Conservation (phyloP, 2,797 vertebrate species). For the Mionectes olivaceus region DNA sequence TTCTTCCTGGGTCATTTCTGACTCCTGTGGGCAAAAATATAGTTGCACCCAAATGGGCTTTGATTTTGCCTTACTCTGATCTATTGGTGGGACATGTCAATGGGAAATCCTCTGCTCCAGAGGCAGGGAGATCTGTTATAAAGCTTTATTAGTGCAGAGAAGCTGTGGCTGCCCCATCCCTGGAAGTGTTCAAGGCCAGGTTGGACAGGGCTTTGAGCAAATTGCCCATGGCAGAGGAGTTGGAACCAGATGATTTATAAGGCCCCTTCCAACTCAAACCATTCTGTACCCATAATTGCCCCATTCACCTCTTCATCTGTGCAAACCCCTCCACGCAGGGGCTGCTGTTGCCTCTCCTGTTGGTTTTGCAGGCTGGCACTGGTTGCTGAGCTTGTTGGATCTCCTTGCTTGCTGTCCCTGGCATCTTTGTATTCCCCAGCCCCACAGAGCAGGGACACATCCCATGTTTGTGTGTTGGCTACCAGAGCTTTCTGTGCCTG, state of each 20-base stretch:
- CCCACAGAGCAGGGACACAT: background rate
- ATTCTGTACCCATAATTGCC: background rate
- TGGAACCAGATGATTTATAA: background rate
- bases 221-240: background rate
- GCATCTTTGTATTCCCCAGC: background rate
- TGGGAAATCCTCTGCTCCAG: background rate
- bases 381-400: background rate
- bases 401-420: background rate
- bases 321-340: rapidly evolving
- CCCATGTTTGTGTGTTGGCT: rapidly evolving
- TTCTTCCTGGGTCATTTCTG: background rate
- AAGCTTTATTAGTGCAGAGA: background rate
- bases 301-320: background rate
- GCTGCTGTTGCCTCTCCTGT: background rate
- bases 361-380: background rate
- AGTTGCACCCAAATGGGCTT: background rate
- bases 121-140: background rate
- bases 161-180: background rate
- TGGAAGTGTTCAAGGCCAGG: background rate
- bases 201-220: background rate
- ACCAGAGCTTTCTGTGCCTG: background rate
- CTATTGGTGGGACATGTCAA: rapidly evolving
- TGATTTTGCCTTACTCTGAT: background rate
- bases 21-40: background rate
- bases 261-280: background rate